Evolutionary conservation across 1,140 invertebrate genomes (phyloP).

Genomic region (Aphelinus atriplicis): DNA sequence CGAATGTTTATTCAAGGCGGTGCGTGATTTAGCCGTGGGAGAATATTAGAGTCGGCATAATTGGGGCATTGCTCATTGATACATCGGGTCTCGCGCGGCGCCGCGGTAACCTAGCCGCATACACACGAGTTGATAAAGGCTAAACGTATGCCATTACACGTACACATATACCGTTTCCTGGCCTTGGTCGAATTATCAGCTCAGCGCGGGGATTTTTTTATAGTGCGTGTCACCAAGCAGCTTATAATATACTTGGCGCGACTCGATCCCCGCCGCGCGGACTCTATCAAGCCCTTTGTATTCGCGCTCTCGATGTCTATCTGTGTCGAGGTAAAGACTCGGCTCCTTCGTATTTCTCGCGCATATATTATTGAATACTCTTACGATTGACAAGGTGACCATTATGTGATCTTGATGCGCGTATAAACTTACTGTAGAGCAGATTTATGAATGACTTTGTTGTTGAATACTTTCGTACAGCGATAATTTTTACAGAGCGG

Average conservation of each 20-base stretch:
- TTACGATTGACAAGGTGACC: neutral
- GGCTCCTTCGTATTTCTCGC: no score
- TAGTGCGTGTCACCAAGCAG: neutral
- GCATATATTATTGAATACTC: neutral
- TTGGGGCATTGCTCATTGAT: neutral
- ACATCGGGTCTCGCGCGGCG: no score
- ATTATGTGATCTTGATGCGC: neutral
- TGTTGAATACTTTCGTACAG: no score
- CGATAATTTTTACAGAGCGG: no score
- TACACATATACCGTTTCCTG: neutral
- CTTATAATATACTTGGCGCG: neutral
- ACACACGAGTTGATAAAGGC: conserved; percentile 5
- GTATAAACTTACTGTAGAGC: neutral
- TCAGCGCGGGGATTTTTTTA: neutral
- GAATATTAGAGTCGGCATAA: neutral
- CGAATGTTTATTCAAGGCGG: no score
- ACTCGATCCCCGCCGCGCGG: no score
- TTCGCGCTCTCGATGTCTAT: neutral
- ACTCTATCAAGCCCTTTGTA: conserved; percentile 3
- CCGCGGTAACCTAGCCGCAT: no score
- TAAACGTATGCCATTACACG: neutral
- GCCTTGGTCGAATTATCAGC: conserved; percentile 15
- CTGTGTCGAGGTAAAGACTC: neutral
- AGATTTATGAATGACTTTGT: no score
- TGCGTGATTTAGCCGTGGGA: no score